Base-by-base conservation (phyloP, 2,113 vertebrate genomes). In the Saccopteryx leptura region DNA sequence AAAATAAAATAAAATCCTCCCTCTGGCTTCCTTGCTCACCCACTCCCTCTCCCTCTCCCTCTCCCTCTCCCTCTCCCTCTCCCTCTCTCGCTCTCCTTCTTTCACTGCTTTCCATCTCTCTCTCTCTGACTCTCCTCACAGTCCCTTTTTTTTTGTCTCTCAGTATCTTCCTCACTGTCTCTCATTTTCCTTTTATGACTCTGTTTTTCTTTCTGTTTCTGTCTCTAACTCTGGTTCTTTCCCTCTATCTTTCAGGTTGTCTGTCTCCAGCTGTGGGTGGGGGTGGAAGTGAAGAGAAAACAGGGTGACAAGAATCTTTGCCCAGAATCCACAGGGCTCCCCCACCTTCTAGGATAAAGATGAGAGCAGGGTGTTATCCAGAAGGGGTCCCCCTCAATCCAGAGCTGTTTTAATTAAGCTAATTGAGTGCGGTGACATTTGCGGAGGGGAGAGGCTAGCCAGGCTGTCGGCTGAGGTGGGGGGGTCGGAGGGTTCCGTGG, bases 371-470 rank as follows among this genome's bases (percentile, higher is more conserved):
- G 90, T 90, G 79, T 82, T 83, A 97, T 94, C 96, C 28, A 96
- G 92, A 63, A 84, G 52, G 87, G 90, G 85, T 69, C 68, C 81
- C 58, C 31, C 72, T 92, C 0, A 1, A 61, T 94, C 65, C 63
- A 48, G 92, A 95, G 88, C 90, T 75, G 92, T 90, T 94, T 98
- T 98, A 96, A 98, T 97, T 98, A 98, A 97, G 91, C 96, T 98
- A 98, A 98, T 97, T 98, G 97, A 95, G 95, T 2, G 5, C 94
- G 4, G 92, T 97, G 97, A 98, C 97, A 97, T 98, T 97, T 98
- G 94, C 88, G 1, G 81, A 97, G 95, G 96, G 96, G 96, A 97
- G 96, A 97, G 92, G 96, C 95, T 94, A 2, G 96, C 84, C 5
- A 21, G 60, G 96, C 98, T 79, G 89, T 97, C 74, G 5, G 82